Base-by-base conservation (phyloP, 2,888 invertebrate species). In the Drosophila subquinaria region DNA sequence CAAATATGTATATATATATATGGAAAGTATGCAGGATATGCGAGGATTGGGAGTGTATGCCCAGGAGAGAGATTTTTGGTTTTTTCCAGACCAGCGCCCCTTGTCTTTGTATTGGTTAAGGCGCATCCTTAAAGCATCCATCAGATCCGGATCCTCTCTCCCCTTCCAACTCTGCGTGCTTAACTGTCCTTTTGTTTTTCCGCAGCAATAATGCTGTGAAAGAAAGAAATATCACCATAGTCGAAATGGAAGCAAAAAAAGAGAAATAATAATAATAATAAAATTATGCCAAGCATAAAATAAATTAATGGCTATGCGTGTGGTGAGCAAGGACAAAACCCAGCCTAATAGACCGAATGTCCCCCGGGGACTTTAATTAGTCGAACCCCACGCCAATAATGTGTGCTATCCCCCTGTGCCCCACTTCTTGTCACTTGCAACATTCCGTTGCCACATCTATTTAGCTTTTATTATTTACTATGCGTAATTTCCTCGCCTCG, bases 261-360 rank as follows among this genome's bases (percentile, higher is more conserved):
- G 50, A 63, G 40, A 56, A 60, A 59, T 56, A 79, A 68, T 59
- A 77, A 73, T 74, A 82, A 70, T 75, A 84, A 84, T 81, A 84
- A 89, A 85, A 85, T 89, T 89, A 88, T 83, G 79, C 75, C 68
- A 66, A 60, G 69, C 85, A 82, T 85, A 89, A 85, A 89, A 71
- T 74, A 89, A 89, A 85, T 88, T 87, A 88, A 90, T 88, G 74
- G 78, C 76, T 70, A 45, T 78, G 76, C 68, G 65, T 69, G 67
- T 36, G 71, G 51, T 51, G 65, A 62, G 74, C 89, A 72, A 80
- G 87, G 84, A 88, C 81, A 86, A 75, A 78, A 57, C 71, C 73
- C 42, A 75, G 72, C 81, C 73, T 81, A 81, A 83, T 73, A 81
- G 79, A 66, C 82, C 72, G 47, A 75, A 66, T 62, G 20, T 38